Conservation (phyloP, 1,140 invertebrate genomes). For the Saccostrea cuccullata region DNA sequence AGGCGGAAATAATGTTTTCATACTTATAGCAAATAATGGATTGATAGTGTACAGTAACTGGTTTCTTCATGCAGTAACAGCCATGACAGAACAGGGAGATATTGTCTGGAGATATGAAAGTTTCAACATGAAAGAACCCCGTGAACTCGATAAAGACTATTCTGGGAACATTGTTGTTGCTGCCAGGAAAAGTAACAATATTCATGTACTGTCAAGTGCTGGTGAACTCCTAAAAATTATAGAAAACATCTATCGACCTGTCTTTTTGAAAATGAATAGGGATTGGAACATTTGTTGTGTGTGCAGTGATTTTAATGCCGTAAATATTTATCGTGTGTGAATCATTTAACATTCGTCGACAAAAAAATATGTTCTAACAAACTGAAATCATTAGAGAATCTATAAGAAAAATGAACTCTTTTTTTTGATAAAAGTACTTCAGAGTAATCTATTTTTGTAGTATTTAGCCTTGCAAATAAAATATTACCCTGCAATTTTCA, state of each 20-base stretch:
- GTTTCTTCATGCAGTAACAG: background rate
- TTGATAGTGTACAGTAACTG: background rate
- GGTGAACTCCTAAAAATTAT: background rate
- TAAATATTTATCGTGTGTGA: background rate
- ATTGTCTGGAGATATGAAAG: background rate
- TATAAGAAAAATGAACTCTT: too few species aligned
- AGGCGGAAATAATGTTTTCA: background rate
- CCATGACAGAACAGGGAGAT: background rate
- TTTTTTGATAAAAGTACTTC: too few species aligned
- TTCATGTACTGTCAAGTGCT: background rate
- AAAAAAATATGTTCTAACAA: too few species aligned
- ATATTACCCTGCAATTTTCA: too few species aligned
- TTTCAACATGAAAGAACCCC: background rate
- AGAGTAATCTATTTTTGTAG: too few species aligned
- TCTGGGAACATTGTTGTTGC: background rate
- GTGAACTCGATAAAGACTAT: background rate
- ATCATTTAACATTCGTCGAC: too few species aligned
- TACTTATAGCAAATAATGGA: background rate
- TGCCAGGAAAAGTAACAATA: background rate
- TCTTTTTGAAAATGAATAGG: background rate
- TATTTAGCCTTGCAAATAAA: too few species aligned
- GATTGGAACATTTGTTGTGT: background rate
- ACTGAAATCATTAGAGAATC: too few species aligned
- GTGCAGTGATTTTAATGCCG: background rate
- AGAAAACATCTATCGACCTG: background rate